These are phyloP conservation scores for Sinella curviseta DNA, from an alignment of 1,140 invertebrate genomes.

Conservation along the genomic window DNA sequence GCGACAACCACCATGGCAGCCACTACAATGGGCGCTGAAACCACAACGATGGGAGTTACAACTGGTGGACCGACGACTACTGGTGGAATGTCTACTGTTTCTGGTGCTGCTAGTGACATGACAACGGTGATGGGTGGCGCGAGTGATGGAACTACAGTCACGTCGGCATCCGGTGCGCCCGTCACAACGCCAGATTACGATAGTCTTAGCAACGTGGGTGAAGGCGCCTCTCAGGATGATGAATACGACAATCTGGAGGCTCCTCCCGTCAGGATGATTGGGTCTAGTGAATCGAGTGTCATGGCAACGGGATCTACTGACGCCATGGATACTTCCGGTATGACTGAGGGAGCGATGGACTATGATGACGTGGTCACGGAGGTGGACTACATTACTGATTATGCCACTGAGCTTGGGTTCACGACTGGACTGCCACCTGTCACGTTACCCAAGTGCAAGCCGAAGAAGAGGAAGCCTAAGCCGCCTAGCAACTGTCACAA, in stretches of 20 bases:
- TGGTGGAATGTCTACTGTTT: conserved; percentile 37
- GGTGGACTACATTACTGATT: background rate
- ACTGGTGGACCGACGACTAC: too few relatives aligned
- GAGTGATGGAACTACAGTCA: background rate
- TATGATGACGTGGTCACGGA: background rate
- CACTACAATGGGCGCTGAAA: conserved; percentile 28
- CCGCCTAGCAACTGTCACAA: conserved; percentile 14
- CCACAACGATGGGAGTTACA: conserved; percentile 30
- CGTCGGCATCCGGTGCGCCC: background rate
- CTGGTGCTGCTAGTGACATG: background rate
- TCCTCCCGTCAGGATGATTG: too few relatives aligned
- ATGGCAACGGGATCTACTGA: background rate
- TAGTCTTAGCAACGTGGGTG: background rate
- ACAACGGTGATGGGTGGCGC: background rate
- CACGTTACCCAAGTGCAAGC: conserved; percentile 25
- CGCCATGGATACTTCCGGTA: background rate
- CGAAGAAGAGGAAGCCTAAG: conserved; percentile 13
- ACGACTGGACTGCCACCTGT: background rate
- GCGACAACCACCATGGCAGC: background rate
- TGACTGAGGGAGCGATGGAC: background rate
- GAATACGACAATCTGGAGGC: background rate
- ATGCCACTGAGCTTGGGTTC: background rate
- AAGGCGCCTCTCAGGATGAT: background rate
- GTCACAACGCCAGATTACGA: too few relatives aligned
- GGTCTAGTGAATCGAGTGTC: background rate